phyloP scores from a whole-genome alignment of 2,797 vertebrate genomes.

The Schizopygopsis pylzovi region DNA sequence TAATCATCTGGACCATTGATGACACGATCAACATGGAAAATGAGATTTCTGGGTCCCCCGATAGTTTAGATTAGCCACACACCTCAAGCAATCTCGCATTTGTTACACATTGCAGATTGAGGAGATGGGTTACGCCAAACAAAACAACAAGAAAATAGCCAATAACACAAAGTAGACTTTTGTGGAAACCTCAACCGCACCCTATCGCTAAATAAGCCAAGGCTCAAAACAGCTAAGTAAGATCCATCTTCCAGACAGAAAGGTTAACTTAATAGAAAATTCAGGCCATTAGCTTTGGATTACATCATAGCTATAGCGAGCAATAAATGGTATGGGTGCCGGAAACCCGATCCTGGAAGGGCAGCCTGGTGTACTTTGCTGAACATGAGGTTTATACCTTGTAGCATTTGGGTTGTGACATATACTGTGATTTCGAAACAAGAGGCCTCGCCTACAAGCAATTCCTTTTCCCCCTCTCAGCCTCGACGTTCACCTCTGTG shows the following conservation, averaged over 20 bases:
- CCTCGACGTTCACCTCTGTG: constrained; percentile 56
- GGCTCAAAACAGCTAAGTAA: constrained; percentile 19
- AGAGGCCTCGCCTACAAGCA: constrained; percentile 48
- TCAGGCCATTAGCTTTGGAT: constrained; percentile 37
- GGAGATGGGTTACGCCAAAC: not conserved
- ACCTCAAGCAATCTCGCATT: constrained; percentile 38
- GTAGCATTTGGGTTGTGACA: constrained; percentile 40
- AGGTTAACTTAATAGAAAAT: constrained; percentile 45
- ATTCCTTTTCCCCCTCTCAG: constrained; percentile 36
- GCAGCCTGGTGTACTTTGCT: constrained; percentile 21
- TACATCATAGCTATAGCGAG: constrained; percentile 42
- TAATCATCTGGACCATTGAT: constrained; percentile 56
- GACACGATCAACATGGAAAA: constrained; percentile 60
- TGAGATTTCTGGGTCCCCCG: constrained; percentile 56
- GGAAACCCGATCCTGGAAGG: constrained; percentile 26
- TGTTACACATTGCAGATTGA: constrained; percentile 42
- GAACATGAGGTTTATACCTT: constrained; percentile 29
- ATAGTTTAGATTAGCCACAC: constrained; percentile 50
- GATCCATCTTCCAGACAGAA: constrained; percentile 33
- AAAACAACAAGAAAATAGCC: constrained; percentile 3
- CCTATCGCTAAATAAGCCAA: constrained; percentile 15
- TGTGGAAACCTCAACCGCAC: not conserved
- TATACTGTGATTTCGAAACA: constrained; percentile 50
- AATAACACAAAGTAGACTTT: constrained; percentile 7
- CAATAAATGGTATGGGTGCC: constrained; percentile 41